Evolutionary conservation across 2,797 vertebrate genomes (phyloP).

Genomic region (Manis crassicaudata): DNA sequence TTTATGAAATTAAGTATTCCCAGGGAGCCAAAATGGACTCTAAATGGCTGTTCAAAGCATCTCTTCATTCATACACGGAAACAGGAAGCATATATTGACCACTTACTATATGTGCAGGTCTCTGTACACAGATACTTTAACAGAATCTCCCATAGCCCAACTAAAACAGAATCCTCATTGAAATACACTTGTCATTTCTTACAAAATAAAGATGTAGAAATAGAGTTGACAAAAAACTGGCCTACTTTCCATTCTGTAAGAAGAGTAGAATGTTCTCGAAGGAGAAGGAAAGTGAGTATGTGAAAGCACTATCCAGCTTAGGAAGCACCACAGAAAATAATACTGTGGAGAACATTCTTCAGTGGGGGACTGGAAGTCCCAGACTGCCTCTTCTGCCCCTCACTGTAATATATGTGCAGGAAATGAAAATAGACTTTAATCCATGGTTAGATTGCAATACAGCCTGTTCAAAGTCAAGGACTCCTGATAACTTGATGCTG

Average conservation of each 20-base stretch:
- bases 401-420: slow-evolving; percentile 37
- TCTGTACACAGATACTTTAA: not conserved
- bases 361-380: not conserved
- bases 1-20: slow-evolving; percentile 30
- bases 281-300: not conserved
- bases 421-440: slow-evolving; percentile 61
- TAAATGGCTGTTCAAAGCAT: not conserved
- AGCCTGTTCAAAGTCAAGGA: slow-evolving; percentile 38
- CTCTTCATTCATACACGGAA: slow-evolving; percentile 25
- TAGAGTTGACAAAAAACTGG: slow-evolving; percentile 8
- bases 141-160: not conserved
- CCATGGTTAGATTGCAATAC: slow-evolving; percentile 34
- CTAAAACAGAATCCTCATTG: not conserved
- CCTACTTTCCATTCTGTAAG: slow-evolving; percentile 8
- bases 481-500: slow-evolving; percentile 42
- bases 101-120: not conserved
- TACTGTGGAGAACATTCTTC: not conserved
- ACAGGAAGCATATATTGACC: not conserved
- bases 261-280: not conserved
- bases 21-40: not conserved
- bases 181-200: slow-evolving; percentile 27
- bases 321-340: slow-evolving; percentile 57
- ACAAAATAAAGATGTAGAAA: slow-evolving; percentile 20
- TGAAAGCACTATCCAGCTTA: slow-evolving; percentile 25
- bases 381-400: slow-evolving; percentile 34